These are phyloP conservation scores for Bombus picipes DNA, from an alignment of 1,140 invertebrate species.

Conservation along the genomic window DNA sequence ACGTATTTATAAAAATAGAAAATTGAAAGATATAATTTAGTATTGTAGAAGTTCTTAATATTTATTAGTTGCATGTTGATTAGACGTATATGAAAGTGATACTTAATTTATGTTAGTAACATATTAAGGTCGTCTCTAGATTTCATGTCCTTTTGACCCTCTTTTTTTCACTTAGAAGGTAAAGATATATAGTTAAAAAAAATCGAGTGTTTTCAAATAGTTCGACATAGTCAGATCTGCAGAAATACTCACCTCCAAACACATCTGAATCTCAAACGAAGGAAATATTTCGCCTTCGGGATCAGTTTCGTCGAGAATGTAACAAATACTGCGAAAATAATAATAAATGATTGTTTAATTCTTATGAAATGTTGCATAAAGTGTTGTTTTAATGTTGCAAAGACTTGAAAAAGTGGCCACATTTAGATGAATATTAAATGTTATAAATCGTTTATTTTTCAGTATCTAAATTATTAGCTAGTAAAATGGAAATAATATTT, in stretches of 20 bases:
- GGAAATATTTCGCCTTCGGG: constrained; percentile 75
- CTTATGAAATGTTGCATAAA: background rate
- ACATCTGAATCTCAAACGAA: constrained; percentile 86
- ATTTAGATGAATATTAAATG: background rate
- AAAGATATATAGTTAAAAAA: background rate
- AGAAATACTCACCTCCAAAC: constrained; percentile 81
- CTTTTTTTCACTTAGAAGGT: too few species aligned
- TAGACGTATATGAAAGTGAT: too few species aligned
- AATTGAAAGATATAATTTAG: too few species aligned
- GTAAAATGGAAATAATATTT: background rate
- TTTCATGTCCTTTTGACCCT: too few species aligned
- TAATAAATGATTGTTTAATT: constrained; percentile 12
- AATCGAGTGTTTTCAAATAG: background rate
- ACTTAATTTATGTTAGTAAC: too few species aligned
- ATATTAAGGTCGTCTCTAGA: too few species aligned
- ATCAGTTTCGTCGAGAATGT: constrained; percentile 82
- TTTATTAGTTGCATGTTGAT: too few species aligned
- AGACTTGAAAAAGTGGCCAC: background rate
- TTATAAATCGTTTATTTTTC: background rate
- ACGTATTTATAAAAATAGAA: too few species aligned
- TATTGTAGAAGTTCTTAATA: too few species aligned
- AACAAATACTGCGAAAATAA: constrained; percentile 75
- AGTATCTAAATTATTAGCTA: background rate
- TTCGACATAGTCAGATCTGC: background rate
- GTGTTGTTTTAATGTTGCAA: background rate